Percentiles rank a stretch among this genome's conserved stretches.
phyloP scores from a whole-genome alignment of 2,888 invertebrate species.

The Coronaproctus castanopsis region DNA sequence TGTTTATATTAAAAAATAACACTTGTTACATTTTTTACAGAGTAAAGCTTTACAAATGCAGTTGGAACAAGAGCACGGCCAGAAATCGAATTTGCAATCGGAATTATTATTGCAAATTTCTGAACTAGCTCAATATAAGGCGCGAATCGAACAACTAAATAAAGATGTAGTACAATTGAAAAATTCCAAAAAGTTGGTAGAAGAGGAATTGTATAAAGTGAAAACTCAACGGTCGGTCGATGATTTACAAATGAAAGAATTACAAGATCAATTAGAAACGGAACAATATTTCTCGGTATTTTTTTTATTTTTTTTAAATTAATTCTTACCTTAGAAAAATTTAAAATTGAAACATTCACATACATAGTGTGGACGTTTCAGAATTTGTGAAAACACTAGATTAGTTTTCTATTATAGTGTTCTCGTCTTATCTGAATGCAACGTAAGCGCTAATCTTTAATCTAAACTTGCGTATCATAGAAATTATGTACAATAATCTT shows the following conservation, averaged over 20 bases:
- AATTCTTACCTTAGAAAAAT: too few species aligned
- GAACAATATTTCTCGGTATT: conserved; percentile 80
- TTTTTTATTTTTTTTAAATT: too few species aligned
- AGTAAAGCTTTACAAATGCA: conserved; percentile 63
- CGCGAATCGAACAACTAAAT: conserved; percentile 47
- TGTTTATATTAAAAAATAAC: too few species aligned
- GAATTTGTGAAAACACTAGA: too few species aligned
- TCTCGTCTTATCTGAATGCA: too few species aligned
- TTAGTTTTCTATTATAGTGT: too few species aligned
- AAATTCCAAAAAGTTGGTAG: conserved; percentile 45
- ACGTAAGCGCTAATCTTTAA: too few species aligned
- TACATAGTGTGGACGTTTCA: too few species aligned
- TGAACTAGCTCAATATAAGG: conserved; percentile 47
- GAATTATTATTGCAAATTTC: conserved; percentile 53
- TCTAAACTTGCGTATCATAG: too few species aligned
- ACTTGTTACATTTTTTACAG: too few species aligned
- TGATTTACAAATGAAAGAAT: conserved; percentile 63
- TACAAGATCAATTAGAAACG: conserved; percentile 84
- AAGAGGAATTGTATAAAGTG: conserved; percentile 54
- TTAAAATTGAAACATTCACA: too few species aligned
- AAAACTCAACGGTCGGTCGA: conserved; percentile 46
- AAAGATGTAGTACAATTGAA: conserved; percentile 45
- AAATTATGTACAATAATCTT: too few species aligned
- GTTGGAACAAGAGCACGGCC: conserved; percentile 76
- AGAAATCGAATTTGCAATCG: conserved; percentile 58